Percentiles rank a stretch among this genome's conserved stretches.
Conservation (phyloP, 2,797 vertebrate species). For the Sparidentex hasta region DNA sequence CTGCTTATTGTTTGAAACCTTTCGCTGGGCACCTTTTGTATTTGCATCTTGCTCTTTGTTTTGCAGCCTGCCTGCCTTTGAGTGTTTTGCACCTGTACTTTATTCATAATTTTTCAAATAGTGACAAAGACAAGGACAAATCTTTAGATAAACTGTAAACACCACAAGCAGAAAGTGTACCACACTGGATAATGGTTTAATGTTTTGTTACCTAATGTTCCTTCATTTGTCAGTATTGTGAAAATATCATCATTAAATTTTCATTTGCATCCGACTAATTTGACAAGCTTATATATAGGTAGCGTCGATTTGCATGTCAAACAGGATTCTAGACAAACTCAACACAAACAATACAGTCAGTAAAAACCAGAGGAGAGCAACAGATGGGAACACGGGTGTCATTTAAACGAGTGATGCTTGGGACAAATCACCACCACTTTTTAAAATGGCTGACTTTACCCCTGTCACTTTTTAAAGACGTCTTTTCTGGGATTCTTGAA, state of each 20-base stretch:
- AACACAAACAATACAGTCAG: neutral
- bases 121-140: neutral
- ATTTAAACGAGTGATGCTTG: no score
- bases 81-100: no score
- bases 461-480: no score
- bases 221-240: neutral
- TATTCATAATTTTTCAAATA: no score
- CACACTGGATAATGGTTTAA: neutral
- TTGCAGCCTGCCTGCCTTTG: no score
- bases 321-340: neutral
- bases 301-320: neutral
- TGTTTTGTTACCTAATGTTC: neutral
- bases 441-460: no score
- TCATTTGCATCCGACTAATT: neutral
- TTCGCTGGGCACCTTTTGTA: no score
- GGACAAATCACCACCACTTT: no score
- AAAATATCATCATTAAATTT: neutral
- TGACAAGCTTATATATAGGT: neutral
- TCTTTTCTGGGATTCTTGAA: no score
- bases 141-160: neutral
- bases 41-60: no score
- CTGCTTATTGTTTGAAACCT: no score
- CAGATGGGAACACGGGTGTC: neutral
- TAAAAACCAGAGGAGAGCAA: neutral
- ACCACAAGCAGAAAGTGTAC: neutral